These are phyloP conservation scores for Cotesia glomerata DNA, from an alignment of 1,140 invertebrate species.

Conservation along the genomic window DNA sequence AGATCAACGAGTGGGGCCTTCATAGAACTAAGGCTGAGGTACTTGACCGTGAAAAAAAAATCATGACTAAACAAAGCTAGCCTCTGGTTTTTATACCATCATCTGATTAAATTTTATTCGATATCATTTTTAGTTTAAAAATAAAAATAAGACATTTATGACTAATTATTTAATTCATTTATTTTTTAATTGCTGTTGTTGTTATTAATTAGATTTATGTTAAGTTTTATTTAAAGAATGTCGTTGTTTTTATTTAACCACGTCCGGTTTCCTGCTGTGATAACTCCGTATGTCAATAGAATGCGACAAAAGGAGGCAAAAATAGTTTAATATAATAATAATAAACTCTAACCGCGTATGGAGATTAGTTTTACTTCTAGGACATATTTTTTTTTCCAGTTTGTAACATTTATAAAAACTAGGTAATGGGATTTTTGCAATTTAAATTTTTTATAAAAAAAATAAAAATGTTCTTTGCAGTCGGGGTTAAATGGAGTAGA, in stretches of 20 bases:
- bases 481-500: too few relatives aligned
- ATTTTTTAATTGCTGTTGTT: too few relatives aligned
- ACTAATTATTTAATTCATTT: neutral
- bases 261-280: slow-evolving; percentile 8
- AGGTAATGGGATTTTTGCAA: neutral
- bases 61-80: slow-evolving; percentile 19
- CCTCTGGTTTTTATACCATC: neutral
- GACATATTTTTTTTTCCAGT: neutral
- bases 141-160: too few relatives aligned
- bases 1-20: slow-evolving; percentile 22
- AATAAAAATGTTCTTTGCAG: neutral
- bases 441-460: neutral
- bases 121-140: neutral
- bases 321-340: neutral
- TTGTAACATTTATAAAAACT: neutral
- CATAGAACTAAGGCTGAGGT: slow-evolving; percentile 43
- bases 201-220: too few relatives aligned
- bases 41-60: slow-evolving; percentile 62
- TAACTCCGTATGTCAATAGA: neutral
- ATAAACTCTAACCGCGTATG: neutral
- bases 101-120: neutral
- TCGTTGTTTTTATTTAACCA: neutral
- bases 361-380: neutral
- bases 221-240: too few relatives aligned
- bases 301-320: neutral